Evolutionary conservation across 2,888 invertebrate species (phyloP).

Genomic region (Netelia fuscicornis): DNA sequence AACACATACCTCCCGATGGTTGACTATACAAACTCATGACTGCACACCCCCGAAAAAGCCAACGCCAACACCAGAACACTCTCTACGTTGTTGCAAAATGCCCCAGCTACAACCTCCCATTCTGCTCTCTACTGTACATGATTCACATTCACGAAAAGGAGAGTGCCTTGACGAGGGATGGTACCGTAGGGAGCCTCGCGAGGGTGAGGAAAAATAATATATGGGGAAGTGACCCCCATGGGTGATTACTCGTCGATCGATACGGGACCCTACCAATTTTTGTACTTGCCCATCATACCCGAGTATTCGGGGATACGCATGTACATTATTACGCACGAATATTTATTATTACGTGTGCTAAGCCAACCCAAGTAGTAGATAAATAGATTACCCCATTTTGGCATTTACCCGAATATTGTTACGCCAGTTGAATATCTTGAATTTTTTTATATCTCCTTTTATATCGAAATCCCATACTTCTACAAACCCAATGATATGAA

Average conservation of each 20-base stretch:
- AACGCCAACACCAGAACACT: background rate
- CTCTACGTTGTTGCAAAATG: constrained; percentile 15
- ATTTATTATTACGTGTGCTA: too few species aligned
- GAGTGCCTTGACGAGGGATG: constrained; percentile 49
- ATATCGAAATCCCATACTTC: too few species aligned
- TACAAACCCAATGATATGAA: too few species aligned
- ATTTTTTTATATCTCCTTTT: too few species aligned
- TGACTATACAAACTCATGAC: background rate
- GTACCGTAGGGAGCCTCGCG: constrained; percentile 53
- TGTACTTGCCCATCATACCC: constrained; percentile 38
- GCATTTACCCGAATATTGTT: too few species aligned
- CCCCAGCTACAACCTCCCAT: constrained; percentile 8
- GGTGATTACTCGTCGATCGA: constrained; percentile 59
- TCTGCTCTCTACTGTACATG: background rate
- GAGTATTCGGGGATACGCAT: too few species aligned
- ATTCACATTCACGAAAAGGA: background rate
- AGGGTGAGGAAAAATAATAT: constrained; percentile 53
- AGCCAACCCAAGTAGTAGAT: too few species aligned
- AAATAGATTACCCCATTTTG: too few species aligned
- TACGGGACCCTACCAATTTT: constrained; percentile 3
- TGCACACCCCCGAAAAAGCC: constrained; percentile 32
- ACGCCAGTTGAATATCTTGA: too few species aligned
- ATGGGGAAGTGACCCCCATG: constrained; percentile 29
- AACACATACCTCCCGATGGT: background rate
- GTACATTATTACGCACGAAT: too few species aligned